Evolutionary conservation across 1,140 invertebrate genomes (phyloP).

Genomic region (Glomeris maerens): DNA sequence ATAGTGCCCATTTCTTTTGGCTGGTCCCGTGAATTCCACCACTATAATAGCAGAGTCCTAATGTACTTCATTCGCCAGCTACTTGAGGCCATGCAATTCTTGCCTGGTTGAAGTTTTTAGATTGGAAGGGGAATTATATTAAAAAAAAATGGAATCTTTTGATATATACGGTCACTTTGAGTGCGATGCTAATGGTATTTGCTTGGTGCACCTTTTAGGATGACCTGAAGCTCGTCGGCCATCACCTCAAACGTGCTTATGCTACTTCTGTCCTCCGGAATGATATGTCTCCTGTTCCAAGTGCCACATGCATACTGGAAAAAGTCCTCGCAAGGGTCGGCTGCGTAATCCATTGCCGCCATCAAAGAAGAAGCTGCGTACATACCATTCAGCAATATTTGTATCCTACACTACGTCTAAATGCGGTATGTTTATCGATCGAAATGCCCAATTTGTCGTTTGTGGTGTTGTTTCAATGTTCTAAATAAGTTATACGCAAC

Average conservation of each 20-base stretch:
- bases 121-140: too few relatives aligned
- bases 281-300: slow-evolving; percentile 76
- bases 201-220: slow-evolving; percentile 49
- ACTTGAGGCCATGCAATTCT: too few relatives aligned
- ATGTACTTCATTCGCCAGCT: too few relatives aligned
- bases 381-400: neutral
- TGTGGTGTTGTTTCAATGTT: slow-evolving; percentile 8
- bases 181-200: too few relatives aligned
- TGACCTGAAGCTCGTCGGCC: slow-evolving; percentile 69
- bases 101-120: too few relatives aligned
- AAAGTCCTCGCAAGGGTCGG: slow-evolving; percentile 72
- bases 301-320: slow-evolving; percentile 72
- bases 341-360: slow-evolving; percentile 62
- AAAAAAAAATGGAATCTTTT: too few relatives aligned
- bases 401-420: slow-evolving; percentile 9
- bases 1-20: too few relatives aligned
- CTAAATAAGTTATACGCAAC: slow-evolving; percentile 6
- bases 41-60: too few relatives aligned
- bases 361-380: slow-evolving; percentile 66
- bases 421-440: neutral
- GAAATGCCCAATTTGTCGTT: neutral
- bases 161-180: too few relatives aligned
- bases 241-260: slow-evolving; percentile 80
- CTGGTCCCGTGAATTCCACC: too few relatives aligned
- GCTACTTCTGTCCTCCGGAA: slow-evolving; percentile 73